Percentiles rank a stretch among this genome's conserved stretches.
These are phyloP conservation scores for Teleiodes luculella DNA, from an alignment of 2,888 invertebrate genomes.

Conservation along the genomic window DNA sequence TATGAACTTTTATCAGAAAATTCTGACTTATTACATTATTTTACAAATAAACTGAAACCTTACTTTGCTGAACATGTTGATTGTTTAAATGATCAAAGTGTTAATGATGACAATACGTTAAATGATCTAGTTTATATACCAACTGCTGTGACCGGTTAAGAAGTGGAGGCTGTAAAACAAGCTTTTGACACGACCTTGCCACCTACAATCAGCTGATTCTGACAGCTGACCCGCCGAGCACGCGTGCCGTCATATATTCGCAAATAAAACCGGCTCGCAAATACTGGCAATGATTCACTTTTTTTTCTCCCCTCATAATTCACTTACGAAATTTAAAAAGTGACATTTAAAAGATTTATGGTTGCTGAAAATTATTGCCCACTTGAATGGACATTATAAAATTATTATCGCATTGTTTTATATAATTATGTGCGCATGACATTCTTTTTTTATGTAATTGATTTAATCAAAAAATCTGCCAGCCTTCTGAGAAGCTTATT, in stretches of 20 bases:
- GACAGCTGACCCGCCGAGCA: background rate
- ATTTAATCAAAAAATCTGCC: background rate
- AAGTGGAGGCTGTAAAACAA: slow-evolving; percentile 40
- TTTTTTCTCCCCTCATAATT: background rate
- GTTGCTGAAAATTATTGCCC: background rate
- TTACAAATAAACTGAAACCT: slow-evolving; percentile 2
- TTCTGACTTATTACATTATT: no score
- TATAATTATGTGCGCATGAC: background rate
- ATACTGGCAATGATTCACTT: background rate
- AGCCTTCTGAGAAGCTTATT: background rate
- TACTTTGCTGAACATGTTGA: slow-evolving; percentile 52
- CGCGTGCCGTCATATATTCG: slow-evolving; percentile 6
- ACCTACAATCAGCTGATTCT: background rate
- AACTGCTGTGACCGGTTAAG: slow-evolving; percentile 33
- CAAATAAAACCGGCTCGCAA: background rate
- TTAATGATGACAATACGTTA: slow-evolving; percentile 36
- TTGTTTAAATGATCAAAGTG: slow-evolving; percentile 32
- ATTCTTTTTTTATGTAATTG: background rate
- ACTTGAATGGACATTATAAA: background rate
- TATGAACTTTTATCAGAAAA: no score
- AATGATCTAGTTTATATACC: slow-evolving; percentile 45
- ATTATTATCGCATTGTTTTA: background rate
- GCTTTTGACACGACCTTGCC: slow-evolving; percentile 27
- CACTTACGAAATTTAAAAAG: background rate
- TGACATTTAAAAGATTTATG: slow-evolving; percentile 8